phyloP scores from a whole-genome alignment of 2,888 invertebrate genomes.

The Lasiommata megera region DNA sequence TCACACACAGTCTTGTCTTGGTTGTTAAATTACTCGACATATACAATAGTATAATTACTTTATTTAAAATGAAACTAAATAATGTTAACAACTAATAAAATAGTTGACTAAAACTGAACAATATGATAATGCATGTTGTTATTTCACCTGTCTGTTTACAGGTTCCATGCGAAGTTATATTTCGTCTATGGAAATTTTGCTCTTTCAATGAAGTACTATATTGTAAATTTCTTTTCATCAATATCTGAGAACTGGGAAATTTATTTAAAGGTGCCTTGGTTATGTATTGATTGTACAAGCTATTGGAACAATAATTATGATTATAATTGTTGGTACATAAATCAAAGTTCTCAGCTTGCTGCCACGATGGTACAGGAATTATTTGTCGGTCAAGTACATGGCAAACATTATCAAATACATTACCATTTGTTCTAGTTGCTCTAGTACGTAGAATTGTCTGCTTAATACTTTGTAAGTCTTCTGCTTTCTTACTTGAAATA shows the following conservation, averaged over 20 bases:
- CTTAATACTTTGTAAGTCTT: constrained; percentile 60
- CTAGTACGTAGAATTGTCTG: constrained; percentile 62
- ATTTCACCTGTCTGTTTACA: constrained; percentile 43
- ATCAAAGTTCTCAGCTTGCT: constrained; percentile 49
- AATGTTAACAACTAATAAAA: too few relatives aligned
- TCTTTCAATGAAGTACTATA: constrained; percentile 21
- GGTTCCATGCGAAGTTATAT: constrained; percentile 40
- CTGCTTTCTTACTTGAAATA: constrained; percentile 44
- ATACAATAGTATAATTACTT: too few relatives aligned
- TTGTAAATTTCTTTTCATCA: constrained; percentile 5
- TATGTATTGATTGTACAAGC: constrained; percentile 28
- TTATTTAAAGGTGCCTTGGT: constrained; percentile 38
- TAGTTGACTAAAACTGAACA: too few relatives aligned
- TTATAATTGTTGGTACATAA: constrained; percentile 37
- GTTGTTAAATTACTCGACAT: too few relatives aligned
- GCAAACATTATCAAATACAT: constrained; percentile 50
- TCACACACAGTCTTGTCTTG: too few relatives aligned
- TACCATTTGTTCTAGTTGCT: constrained; percentile 59
- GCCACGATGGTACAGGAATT: constrained; percentile 65
- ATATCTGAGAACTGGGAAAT: not conserved
- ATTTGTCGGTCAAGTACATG: constrained; percentile 64
- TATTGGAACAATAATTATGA: constrained; percentile 1
- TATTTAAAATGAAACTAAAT: too few relatives aligned
- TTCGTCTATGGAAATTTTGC: constrained; percentile 48
- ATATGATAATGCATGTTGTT: too few relatives aligned